phyloP scores from a whole-genome alignment of 2,888 invertebrate genomes.

The Limnephilus marmoratus region DNA sequence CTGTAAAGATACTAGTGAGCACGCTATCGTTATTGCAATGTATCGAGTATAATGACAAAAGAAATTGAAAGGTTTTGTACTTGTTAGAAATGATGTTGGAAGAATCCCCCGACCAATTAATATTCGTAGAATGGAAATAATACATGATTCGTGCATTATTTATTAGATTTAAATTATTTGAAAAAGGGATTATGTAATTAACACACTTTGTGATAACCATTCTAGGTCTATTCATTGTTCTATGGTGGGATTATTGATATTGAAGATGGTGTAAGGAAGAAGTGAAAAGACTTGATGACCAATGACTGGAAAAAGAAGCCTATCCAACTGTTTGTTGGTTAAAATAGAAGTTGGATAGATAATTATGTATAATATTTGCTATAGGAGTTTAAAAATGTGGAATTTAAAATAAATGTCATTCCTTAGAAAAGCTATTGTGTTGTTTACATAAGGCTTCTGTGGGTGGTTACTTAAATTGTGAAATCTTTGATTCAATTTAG shows the following conservation, averaged over 20 bases:
- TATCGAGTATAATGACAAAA: background rate
- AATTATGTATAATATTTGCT: background rate
- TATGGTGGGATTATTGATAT: background rate
- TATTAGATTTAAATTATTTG: background rate
- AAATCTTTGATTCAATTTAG: background rate
- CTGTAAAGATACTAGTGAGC: background rate
- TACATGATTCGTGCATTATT: background rate
- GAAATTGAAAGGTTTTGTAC: background rate
- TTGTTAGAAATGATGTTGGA: background rate
- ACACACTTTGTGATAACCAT: background rate
- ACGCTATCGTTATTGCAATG: background rate
- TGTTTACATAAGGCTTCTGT: background rate
- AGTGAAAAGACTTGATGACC: background rate
- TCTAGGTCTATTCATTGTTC: background rate
- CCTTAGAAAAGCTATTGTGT: background rate
- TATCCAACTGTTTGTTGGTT: background rate
- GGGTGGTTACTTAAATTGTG: background rate
- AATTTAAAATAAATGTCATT: background rate
- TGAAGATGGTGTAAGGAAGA: background rate
- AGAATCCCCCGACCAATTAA: background rate
- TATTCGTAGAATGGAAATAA: background rate
- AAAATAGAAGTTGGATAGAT: background rate
- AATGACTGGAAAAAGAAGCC: slow-evolving; percentile 2
- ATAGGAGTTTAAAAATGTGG: background rate
- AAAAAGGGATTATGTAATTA: background rate